Evolutionary conservation across 2,888 invertebrate species (phyloP), one percentile per base, ranked within the genome.

Genomic region (Heteromurus nitidus): DNA sequence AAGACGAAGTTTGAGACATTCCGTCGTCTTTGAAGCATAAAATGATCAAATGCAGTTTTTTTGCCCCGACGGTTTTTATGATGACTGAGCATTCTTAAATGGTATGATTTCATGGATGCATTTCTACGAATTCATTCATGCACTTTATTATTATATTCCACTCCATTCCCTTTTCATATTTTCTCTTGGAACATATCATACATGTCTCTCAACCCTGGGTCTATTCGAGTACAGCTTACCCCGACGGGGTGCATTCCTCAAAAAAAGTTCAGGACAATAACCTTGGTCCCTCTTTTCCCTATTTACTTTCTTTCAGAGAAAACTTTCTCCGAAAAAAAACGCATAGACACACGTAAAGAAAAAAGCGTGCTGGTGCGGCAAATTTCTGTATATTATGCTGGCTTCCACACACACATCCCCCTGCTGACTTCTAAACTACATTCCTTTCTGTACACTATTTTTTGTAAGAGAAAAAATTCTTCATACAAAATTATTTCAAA

Each of bases 71-170:
- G 55, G 20, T 55, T 75, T 67, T 67, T 30, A 67, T n/a, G 67
- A 36, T 30, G 36, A 53, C 50, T 53, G 30, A 73, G 64, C 50
- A 73, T 64, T 70, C 70, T 55, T n/a, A 31, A 70, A 70, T 62
- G 42, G 62, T 72, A 47, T 18, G 9, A n/a, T n/a, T 36, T 3
- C 50, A 18, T 75, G 53, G 47, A 69, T 69, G 76, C 76, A 76
- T 44, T 76, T 69, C 67, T 68, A 75, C 36, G 76, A 76, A 76
- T 76, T 75, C 58, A 22, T 67, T 75, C 53, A 76, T 68, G 68
- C 68, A 76, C 76, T 69, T 76, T 42, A 28, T 55, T 30, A 67
- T 42, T 44, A 44, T n/a, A n/a, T n/a, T n/a, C n/a, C n/a, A n/a
- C n/a, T n/a, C n/a, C n/a, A n/a, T n/a, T n/a, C n/a, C 31, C 58